Evolutionary conservation across 1,140 invertebrate species (phyloP), one percentile per base, ranked within the genome.

Genomic region (Apis cerana): DNA sequence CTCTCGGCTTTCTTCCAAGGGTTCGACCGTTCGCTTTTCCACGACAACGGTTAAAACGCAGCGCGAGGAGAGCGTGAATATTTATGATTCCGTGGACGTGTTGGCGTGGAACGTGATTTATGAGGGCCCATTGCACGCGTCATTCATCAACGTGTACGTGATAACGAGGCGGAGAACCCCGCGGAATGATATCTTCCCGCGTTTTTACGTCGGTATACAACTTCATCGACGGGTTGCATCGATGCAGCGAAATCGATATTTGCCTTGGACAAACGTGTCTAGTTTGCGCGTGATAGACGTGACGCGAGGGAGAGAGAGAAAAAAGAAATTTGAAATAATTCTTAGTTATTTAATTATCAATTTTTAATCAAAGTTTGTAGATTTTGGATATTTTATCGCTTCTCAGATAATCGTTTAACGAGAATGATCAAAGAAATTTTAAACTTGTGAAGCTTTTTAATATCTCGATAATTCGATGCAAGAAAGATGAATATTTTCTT

Each of bases 41-140:
- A n/a, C 15, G 33, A 19, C 27, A 50, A 27, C 79, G 79, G 65
- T 80, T 80, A 75, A 80, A 80, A 75, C 70, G 69, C 50, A 56
- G 21, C 21, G 58, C 50, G 12, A 13, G n/a, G n/a, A 23, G 48
- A 13, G 59, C 52, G 54, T 70, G 79, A 80, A 80, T 80, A 80
- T 80, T 80, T 80, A 80, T 80, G 79, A 80, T 75, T 65, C 71
- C 59, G 61, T 65, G 75, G 75, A 80, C 79, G 61, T 64, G 79
- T 74, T 80, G 61, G 54, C 71, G 79, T 61, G 54, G 61, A 56
- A 75, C 50, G 65, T 80, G 79, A 80, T 80, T 80, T 80, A 80
- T 65, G 79, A 48, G 21, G 48, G 5, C 27, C 70, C 61, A 64
- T 80, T 80, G 79, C 65, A 27, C 69, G n/a, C 27, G 70, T 80